Evolutionary conservation across 2,797 vertebrate genomes (phyloP).

Genomic region (Vireo griseus): DNA sequence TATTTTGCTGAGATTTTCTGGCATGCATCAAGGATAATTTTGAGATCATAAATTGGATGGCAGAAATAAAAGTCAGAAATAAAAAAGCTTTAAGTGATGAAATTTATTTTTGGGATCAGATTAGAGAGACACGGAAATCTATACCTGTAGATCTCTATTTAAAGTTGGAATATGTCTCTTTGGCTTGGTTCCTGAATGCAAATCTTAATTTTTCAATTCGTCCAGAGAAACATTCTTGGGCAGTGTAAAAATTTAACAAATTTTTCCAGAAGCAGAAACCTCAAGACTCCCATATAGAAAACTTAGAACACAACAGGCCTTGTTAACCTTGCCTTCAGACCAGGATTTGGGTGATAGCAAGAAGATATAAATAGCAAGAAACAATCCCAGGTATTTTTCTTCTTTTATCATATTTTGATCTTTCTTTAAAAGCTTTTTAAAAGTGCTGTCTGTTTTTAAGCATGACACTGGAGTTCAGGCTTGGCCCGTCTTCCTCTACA

Average conservation of each 20-base stretch:
- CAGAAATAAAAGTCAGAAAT: neutral
- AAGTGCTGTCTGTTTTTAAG: neutral
- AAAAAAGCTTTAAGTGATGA: neutral
- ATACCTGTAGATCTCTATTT: neutral
- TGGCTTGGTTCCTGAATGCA: neutral
- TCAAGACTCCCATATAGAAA: fast-evolving
- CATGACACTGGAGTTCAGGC: neutral
- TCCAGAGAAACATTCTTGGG: neutral
- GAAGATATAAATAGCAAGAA: neutral
- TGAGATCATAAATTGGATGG: neutral
- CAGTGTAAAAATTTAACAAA: neutral
- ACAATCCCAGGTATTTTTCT: neutral
- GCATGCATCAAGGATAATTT: neutral
- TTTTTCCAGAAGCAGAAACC: neutral
- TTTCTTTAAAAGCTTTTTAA: neutral
- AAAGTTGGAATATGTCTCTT: neutral
- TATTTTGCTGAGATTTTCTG: neutral
- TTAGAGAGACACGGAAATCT: neutral
- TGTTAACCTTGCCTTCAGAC: neutral
- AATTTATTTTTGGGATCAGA: neutral
- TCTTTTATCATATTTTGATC: neutral
- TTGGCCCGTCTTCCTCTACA: neutral
- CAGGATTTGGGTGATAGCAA: neutral
- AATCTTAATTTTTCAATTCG: neutral
- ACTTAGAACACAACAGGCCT: neutral